phyloP scores from a whole-genome alignment of 1,140 invertebrate genomes.

The honey bee (Apis mellifera) region Amel_HAv3.1 CM009931.2:10434501-10435000 shows the following conservation, averaged over 20 bases:
- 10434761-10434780: slow-evolving; percentile 58
- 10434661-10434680: slow-evolving; percentile 77
- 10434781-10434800: slow-evolving; percentile 44
- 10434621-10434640: slow-evolving; percentile 72
- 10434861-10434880: slow-evolving; percentile 38
- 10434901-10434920: slow-evolving; percentile 35
- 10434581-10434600: slow-evolving; percentile 49
- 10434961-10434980: background rate
- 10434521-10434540: slow-evolving; percentile 68
- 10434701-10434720: slow-evolving; percentile 79
- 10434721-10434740: slow-evolving; percentile 71
- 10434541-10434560: slow-evolving; percentile 73
- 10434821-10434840: slow-evolving; percentile 38
- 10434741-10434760: slow-evolving; percentile 58
- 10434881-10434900: slow-evolving; percentile 25
- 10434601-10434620: slow-evolving; percentile 62
- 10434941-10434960: background rate
- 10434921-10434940: background rate
- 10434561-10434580: slow-evolving; percentile 67
- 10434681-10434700: slow-evolving; percentile 82
- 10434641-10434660: slow-evolving; percentile 67
- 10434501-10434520: slow-evolving; percentile 57
- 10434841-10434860: slow-evolving; percentile 22
- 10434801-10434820: slow-evolving; percentile 32
- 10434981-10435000: background rate